phyloP scores from a whole-genome alignment of 2,888 invertebrate genomes.

The Helleia helle region DNA sequence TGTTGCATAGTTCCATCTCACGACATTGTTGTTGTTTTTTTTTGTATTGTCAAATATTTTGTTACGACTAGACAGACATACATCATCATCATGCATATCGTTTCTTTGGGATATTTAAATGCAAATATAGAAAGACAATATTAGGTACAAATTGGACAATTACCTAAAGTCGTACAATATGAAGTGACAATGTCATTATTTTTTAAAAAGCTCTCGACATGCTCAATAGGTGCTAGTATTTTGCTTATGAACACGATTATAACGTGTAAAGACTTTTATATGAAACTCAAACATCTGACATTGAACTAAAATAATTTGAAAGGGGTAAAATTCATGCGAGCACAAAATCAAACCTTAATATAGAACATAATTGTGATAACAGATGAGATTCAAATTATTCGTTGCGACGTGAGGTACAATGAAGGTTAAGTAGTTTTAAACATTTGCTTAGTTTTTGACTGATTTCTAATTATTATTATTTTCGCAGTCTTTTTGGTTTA shows the following conservation, averaged over 20 bases:
- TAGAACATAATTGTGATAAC: conserved; percentile 71
- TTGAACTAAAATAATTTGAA: not conserved
- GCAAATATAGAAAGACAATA: not conserved
- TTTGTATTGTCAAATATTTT: too few relatives aligned
- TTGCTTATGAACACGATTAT: conserved; percentile 11
- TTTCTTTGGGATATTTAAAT: too few relatives aligned
- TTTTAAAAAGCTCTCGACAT: conserved; percentile 20
- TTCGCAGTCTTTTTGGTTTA: conserved; percentile 41
- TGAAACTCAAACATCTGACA: conserved; percentile 4
- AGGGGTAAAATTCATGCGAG: conserved; percentile 25
- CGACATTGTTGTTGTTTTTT: too few relatives aligned
- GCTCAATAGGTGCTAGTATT: conserved; percentile 25
- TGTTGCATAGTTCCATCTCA: too few relatives aligned
- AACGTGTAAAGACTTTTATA: not conserved
- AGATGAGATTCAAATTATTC: conserved; percentile 66
- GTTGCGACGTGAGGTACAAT: conserved; percentile 64
- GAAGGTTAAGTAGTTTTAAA: conserved; percentile 55
- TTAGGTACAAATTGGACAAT: not conserved
- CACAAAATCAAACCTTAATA: conserved; percentile 68
- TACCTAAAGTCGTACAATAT: conserved; percentile 5
- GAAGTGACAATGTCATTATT: conserved; percentile 9
- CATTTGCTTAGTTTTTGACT: conserved; percentile 54
- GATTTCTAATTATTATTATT: conserved; percentile 31
- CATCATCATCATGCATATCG: too few relatives aligned
- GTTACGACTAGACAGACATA: too few relatives aligned